Evolutionary conservation across 2,888 invertebrate species (phyloP), one percentile per base, ranked within the genome.

Genomic region (Drosophila longiperda): DNA sequence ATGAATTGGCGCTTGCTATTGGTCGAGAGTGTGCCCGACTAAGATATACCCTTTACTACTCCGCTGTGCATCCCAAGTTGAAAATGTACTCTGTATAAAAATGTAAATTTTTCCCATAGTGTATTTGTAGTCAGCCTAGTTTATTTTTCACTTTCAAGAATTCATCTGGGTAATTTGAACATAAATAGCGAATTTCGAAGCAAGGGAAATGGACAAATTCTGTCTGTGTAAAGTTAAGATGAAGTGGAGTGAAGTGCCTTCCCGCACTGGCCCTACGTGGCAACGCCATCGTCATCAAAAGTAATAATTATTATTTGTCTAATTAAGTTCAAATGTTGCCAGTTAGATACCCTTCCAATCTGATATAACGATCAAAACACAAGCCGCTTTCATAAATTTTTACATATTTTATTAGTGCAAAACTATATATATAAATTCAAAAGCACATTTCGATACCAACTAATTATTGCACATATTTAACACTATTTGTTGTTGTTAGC

Each of bases 401-500:
- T 32, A 50, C 55, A 62, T 82, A 15, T 59, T 82, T 71, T 82
- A 74, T 80, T 73, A 52, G 79, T 79, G 79, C 75, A 73, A 68
- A 67, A 66, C 45, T 45, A 45, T 45, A 48, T 68, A 68, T 54
- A 59, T 52, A 58, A 42, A 73, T 65, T 75, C 40, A 65, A 67
- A 80, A 83, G 83, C 77, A 80, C 80, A 77, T 55, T 55, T 65
- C 29, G 61, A 80, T 80, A 74, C 29, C 74, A 68, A 61, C 83
- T 87, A 86, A 80, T 76, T 87, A 87, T 87, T 87, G 89, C 87
- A 87, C 87, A 83, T 83, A 69, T 68, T 80, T 83, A 87, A 87
- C 78, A 87, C 81, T 76, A 70, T 83, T 75, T 73, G 67, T 75
- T 83, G 64, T 71, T 75, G 63, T 66, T 66, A 34, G 68, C 59